Percentiles rank a stretch among this genome's conserved stretches.
Conservation (phyloP, 1,140 invertebrate species). For the Cepaea nemoralis region DNA sequence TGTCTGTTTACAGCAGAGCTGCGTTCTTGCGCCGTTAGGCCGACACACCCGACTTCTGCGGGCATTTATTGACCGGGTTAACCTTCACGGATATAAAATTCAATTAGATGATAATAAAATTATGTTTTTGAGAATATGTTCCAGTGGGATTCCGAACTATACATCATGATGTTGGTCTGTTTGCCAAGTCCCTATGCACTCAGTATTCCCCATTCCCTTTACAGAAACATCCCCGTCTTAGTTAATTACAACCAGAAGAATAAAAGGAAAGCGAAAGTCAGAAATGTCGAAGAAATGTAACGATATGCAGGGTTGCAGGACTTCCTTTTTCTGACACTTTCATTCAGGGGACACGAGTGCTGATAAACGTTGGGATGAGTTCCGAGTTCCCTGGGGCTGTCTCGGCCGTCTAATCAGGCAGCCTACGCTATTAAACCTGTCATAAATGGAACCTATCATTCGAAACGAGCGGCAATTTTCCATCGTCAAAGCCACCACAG, state of each 20-base stretch:
- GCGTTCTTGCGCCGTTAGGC: too few species aligned
- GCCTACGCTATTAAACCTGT: constrained; percentile 26
- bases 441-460: constrained; percentile 23
- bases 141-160: too few species aligned
- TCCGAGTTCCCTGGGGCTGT: background rate
- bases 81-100: too few species aligned
- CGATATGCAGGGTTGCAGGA: background rate
- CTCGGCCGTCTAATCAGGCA: constrained; percentile 18
- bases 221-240: background rate
- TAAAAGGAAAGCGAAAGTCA: background rate
- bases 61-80: too few species aligned
- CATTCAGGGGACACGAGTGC: constrained; percentile 8
- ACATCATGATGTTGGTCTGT: too few species aligned
- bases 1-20: too few species aligned
- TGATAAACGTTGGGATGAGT: constrained; percentile 2
- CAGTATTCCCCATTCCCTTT: background rate
- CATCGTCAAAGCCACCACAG: background rate
- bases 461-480: constrained; percentile 25
- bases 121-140: too few species aligned
- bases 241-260: background rate
- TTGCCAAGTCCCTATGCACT: too few species aligned
- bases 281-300: background rate
- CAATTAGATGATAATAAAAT: too few species aligned
- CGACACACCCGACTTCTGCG: too few species aligned
- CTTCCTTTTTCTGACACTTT: constrained; percentile 9